These are phyloP conservation scores for Sitodiplosis mosellana DNA, from an alignment of 1,140 invertebrate species.

Conservation along the genomic window DNA sequence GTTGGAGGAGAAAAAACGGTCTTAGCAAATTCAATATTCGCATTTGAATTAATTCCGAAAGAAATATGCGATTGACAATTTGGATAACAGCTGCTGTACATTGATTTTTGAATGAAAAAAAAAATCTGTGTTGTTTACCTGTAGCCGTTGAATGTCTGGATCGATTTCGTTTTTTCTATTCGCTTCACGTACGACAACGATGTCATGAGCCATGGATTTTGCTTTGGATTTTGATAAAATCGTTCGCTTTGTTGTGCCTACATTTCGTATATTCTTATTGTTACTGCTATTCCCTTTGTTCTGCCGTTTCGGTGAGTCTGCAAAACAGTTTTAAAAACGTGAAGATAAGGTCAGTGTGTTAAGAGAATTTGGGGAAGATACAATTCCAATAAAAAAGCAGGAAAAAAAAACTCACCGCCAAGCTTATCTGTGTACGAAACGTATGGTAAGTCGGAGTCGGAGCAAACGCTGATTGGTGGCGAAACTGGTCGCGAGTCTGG, in stretches of 20 bases:
- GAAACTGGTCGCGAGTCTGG: conserved; percentile 47
- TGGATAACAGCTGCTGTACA: no score
- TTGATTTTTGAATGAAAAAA: neutral
- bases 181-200: conserved; percentile 72
- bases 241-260: conserved; percentile 13
- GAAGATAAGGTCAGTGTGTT: neutral
- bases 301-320: conserved; percentile 56
- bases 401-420: conserved; percentile 33
- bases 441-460: conserved; percentile 79
- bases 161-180: conserved; percentile 35
- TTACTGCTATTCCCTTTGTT: conserved; percentile 30
- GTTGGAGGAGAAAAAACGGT: no score
- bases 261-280: conserved; percentile 8
- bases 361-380: neutral
- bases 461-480: conserved; percentile 71
- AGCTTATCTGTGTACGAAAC: conserved; percentile 87
- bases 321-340: no score
- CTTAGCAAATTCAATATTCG: no score
- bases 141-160: conserved; percentile 56
- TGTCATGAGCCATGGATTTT: conserved; percentile 34
- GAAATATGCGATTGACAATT: neutral
- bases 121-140: conserved; percentile 26
- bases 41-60: neutral
- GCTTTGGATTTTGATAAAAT: conserved; percentile 11
- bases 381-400: no score